Evolutionary conservation across 2,113 vertebrate species (phyloP).

Genomic region (Sciurus niger): DNA sequence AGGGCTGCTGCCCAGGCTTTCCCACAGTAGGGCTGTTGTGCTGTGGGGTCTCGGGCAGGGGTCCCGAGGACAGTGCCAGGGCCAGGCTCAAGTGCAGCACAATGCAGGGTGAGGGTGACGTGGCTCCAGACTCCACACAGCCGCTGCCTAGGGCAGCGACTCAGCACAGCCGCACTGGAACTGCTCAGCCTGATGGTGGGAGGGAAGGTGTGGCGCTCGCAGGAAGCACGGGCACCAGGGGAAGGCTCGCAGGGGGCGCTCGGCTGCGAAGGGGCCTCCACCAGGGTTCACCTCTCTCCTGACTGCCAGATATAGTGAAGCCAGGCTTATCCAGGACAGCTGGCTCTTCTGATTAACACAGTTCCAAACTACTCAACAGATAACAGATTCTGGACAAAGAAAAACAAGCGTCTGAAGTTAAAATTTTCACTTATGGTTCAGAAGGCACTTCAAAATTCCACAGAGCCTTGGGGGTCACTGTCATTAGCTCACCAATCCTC

Average conservation of each 20-base stretch:
- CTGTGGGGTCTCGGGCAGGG: background rate
- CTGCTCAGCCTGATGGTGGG: background rate
- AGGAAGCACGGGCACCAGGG: no score
- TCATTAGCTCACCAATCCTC: background rate
- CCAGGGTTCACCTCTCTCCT: slow-evolving; percentile 52
- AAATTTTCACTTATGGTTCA: slow-evolving; percentile 68
- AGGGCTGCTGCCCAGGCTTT: background rate
- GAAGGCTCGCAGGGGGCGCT: no score
- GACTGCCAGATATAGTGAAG: slow-evolving; percentile 60
- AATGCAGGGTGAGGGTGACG: background rate
- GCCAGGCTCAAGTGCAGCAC: background rate
- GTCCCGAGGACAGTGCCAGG: background rate
- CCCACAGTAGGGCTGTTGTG: background rate
- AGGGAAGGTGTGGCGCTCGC: background rate
- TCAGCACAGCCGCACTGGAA: background rate
- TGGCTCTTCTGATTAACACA: slow-evolving; percentile 55
- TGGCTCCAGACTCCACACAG: background rate
- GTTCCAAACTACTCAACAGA: slow-evolving; percentile 60
- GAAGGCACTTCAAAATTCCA: slow-evolving; percentile 84
- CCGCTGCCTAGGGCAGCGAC: background rate
- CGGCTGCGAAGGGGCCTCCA: background rate
- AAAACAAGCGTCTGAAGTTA: slow-evolving; percentile 62
- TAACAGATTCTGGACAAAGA: slow-evolving; percentile 71
- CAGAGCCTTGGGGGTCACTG: slow-evolving; percentile 64
- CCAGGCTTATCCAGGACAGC: slow-evolving; percentile 61